phyloP scores from a whole-genome alignment of 53 echinoderm and acorn worm genomes.

The Zoroaster sp. region DNA sequence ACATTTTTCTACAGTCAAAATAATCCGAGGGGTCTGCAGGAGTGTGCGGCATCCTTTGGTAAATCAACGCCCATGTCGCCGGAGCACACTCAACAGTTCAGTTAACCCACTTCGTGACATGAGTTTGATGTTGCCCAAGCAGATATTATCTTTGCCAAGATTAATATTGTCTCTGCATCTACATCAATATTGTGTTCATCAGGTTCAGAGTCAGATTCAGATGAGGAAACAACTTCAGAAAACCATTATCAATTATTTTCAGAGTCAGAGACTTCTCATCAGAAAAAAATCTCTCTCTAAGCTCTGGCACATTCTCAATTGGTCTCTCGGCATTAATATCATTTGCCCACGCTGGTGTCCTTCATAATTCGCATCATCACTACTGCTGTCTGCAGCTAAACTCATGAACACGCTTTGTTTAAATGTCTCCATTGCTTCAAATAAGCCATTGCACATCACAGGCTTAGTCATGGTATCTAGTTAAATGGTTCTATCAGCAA shows the following conservation, averaged over 20 bases:
- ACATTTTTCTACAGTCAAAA: background rate
- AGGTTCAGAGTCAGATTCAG: slow-evolving; percentile 6
- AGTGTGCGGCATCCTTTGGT: slow-evolving; percentile 25
- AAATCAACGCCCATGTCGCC: background rate
- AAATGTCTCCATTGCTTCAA: background rate
- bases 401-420: background rate
- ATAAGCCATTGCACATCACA: background rate
- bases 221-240: background rate
- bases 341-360: background rate
- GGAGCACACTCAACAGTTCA: background rate
- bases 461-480: too few relatives aligned
- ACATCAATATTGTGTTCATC: slow-evolving; percentile 2
- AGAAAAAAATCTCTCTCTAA: background rate
- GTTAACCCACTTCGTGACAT: slow-evolving; percentile 2
- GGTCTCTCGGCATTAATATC: too few relatives aligned
- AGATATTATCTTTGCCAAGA: background rate
- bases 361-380: slow-evolving; percentile 20
- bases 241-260: background rate
- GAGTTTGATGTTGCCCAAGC: background rate
- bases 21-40: background rate
- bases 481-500: too few relatives aligned
- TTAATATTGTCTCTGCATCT: background rate
- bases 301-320: background rate
- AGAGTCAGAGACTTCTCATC: background rate
- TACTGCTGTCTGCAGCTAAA: background rate